A percentile compares a stretch with the other conserved stretches of the same genome.
These are phyloP conservation scores for Centroberyx gerrardi DNA, from an alignment of 2,797 vertebrate species.

Conservation along the genomic window DNA sequence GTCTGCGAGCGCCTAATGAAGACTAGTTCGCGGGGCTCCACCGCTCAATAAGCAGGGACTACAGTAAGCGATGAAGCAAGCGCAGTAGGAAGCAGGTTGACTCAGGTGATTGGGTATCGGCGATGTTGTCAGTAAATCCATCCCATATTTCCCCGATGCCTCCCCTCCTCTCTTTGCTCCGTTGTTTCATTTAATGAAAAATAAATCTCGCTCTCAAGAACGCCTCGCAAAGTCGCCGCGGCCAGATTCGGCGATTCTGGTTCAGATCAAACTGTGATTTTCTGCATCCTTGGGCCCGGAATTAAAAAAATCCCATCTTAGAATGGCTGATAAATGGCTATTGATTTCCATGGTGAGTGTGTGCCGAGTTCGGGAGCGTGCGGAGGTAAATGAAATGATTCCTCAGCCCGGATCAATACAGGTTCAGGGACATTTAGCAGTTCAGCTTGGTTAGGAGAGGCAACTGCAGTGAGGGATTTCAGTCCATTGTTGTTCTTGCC, in stretches of 20 bases:
- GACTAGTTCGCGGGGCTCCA: conserved; percentile 41
- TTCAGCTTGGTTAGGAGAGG: conserved; percentile 40
- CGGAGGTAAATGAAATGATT: conserved; percentile 73
- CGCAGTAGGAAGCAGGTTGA: conserved; percentile 29
- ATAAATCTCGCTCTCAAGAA: conserved; percentile 33
- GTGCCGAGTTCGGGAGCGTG: conserved; percentile 52
- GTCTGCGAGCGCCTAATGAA: conserved; percentile 57
- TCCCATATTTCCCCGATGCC: conserved; percentile 49
- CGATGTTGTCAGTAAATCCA: conserved; percentile 45
- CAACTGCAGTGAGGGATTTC: conserved; percentile 34
- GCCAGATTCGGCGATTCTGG: conserved; percentile 21
- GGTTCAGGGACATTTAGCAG: conserved; percentile 65
- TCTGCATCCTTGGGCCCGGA: conserved; percentile 64
- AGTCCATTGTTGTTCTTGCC: conserved; percentile 26
- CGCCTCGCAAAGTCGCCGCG: conserved; percentile 9
- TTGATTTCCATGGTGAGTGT: conserved; percentile 64
- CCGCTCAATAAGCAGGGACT: conserved; percentile 64
- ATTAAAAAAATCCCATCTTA: conserved; percentile 64
- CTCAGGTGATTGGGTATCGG: conserved; percentile 47
- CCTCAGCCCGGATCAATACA: conserved; percentile 70
- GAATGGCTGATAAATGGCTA: conserved; percentile 73
- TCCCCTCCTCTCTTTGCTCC: conserved; percentile 20
- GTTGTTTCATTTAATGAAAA: conserved; percentile 44
- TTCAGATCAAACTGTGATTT: conserved; percentile 72
- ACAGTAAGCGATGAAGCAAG: conserved; percentile 43